Evolutionary conservation across 2,797 vertebrate genomes (phyloP).

Genomic region (Echiichthys vipera): DNA sequence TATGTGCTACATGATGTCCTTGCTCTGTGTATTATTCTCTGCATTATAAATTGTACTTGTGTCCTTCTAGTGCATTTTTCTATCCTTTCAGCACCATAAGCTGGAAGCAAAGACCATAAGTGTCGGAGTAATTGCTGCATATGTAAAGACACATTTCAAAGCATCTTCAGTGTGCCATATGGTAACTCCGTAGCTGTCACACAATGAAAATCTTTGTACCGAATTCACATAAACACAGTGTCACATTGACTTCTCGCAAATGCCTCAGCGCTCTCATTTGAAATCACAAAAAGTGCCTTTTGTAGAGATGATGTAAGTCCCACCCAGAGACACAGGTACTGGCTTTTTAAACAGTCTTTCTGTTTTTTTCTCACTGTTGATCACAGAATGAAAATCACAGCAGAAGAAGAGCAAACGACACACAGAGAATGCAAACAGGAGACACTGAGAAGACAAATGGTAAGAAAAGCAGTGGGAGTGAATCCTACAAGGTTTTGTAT

Average conservation of each 20-base stretch:
- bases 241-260: background rate
- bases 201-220: background rate
- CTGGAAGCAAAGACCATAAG: background rate
- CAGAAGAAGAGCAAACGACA: slow-evolving; percentile 22
- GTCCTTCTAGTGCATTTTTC: background rate
- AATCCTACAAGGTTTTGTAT: slow-evolving; percentile 27
- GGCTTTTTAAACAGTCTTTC: slow-evolving; percentile 11
- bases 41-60: background rate
- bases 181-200: background rate
- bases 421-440: slow-evolving; percentile 11
- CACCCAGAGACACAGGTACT: background rate
- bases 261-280: background rate
- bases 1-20: background rate
- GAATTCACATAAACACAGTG: background rate
- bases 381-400: slow-evolving; percentile 4
- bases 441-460: background rate
- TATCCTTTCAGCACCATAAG: background rate
- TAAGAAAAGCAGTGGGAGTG: slow-evolving; percentile 14
- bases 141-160: background rate
- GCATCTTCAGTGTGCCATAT: background rate
- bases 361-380: background rate
- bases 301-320: slow-evolving; percentile 21
- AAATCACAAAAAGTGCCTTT: slow-evolving; percentile 17
- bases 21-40: background rate
- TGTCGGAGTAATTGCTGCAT: background rate